A percentile compares a stretch with the other conserved stretches of the same genome.
phyloP scores from a whole-genome alignment of 2,113 vertebrate genomes.

The Xerus inauris region DNA sequence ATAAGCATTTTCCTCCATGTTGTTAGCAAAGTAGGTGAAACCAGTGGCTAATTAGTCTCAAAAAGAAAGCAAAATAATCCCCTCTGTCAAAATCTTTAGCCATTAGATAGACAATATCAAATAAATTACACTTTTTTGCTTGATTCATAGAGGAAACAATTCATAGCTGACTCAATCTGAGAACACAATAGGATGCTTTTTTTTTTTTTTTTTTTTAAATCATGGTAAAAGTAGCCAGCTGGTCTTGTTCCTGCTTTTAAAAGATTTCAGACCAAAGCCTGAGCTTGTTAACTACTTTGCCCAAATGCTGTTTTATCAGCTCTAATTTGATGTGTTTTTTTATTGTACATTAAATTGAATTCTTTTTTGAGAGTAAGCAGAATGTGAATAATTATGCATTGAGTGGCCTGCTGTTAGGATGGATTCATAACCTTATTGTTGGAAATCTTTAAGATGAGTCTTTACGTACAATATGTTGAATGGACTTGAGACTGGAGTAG shows the following conservation, averaged over 20 bases:
- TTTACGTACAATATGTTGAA: slow-evolving; percentile 25
- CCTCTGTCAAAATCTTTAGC: slow-evolving; percentile 26
- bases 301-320: slow-evolving; percentile 15
- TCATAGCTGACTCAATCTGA: slow-evolving; percentile 50
- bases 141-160: slow-evolving; percentile 50
- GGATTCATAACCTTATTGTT: slow-evolving; percentile 16
- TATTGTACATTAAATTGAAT: slow-evolving; percentile 54
- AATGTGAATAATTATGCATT: slow-evolving; percentile 56
- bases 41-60: slow-evolving; percentile 44
- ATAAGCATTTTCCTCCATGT: slow-evolving; percentile 51
- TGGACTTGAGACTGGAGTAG: slow-evolving; percentile 27
- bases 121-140: slow-evolving; percentile 44
- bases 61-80: slow-evolving; percentile 55
- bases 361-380: slow-evolving; percentile 56
- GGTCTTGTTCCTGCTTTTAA: slow-evolving; percentile 13
- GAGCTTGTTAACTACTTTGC: background rate
- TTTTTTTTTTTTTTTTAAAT: too few relatives aligned
- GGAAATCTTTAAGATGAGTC: slow-evolving; percentile 37
- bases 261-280: slow-evolving; percentile 56
- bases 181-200: slow-evolving; percentile 25
- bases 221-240: slow-evolving; percentile 26
- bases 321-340: slow-evolving; percentile 55
- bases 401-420: slow-evolving; percentile 53
- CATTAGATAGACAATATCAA: slow-evolving; percentile 54
- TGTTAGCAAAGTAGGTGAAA: slow-evolving; percentile 60